Base-by-base conservation (phyloP, 2,888 invertebrate species). In the Iselma pallidipennis region DNA sequence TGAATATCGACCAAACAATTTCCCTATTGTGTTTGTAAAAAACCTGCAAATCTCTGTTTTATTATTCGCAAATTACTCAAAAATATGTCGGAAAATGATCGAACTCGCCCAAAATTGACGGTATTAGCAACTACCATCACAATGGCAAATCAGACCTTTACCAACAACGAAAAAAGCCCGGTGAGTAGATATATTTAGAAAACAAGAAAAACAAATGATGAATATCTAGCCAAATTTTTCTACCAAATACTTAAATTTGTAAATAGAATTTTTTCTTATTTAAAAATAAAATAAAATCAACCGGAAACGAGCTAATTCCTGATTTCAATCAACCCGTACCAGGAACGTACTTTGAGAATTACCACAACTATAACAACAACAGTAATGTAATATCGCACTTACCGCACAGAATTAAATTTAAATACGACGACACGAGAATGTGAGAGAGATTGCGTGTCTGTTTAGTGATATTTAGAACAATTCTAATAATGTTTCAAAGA, bases 381-480 rank as follows among this genome's bases (percentile, higher is more conserved):
- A 23, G n/a, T n/a, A 63, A 65, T 68, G 66, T 72, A 71, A 73
- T 71, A 69, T 69, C 70, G 73, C 75, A 74, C 76, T 74, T 75
- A 61, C 62, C 64, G 64, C 70, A 68, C 64, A 67, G 6, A 37
- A 33, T 33, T 33, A 33, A 33, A 33, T 33, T 42, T 42, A 45
- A 45, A 12, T 21, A 21, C 45, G 23, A 1, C 12, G 23, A 71
- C 70, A 71, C 62, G 61, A 51, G 63, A 58, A 64, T 63, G 67
- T 69, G 71, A 64, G 69, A 64, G 69, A 66, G 64, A 71, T 69
- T 68, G 70, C 71, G 67, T 63, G 66, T 60, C 56, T 58, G 59
- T 59, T 66, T 45, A 21, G 58, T 55, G 37, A 45, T 21, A 42
- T 56, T 48, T 42, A n/a, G 37, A 29, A 33, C 37, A 57, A 57